phyloP scores from a whole-genome alignment of 37 sponge, comb jelly and placozoan species.

The Spongilla lacustris region DNA sequence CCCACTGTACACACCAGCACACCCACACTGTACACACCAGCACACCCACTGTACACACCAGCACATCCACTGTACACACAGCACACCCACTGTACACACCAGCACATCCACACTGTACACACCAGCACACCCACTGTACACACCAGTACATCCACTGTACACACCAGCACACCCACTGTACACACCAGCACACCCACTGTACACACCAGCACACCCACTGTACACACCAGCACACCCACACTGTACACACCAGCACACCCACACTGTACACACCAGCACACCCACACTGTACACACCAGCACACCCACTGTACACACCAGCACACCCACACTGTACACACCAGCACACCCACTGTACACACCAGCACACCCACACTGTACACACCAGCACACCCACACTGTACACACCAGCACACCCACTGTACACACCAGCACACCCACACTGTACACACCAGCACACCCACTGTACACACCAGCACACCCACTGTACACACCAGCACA shows the following conservation, averaged over 20 bases:
- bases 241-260: too few species aligned
- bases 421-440: background rate
- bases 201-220: too few species aligned
- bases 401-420: conserved; percentile 78
- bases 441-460: background rate
- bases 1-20: background rate
- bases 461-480: background rate
- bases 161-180: too few species aligned
- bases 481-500: background rate
- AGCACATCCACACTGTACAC: too few species aligned
- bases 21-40: background rate
- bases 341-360: too few species aligned
- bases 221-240: too few species aligned
- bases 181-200: background rate
- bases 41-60: too few species aligned
- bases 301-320: background rate
- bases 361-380: background rate
- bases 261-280: too few species aligned
- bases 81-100: background rate
- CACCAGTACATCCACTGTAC: too few species aligned
- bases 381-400: conserved; percentile 70
- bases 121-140: too few species aligned
- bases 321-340: too few species aligned
- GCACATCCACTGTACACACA: background rate
- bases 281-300: background rate